phyloP scores from a whole-genome alignment of 2,113 vertebrate genomes.

The Elgaria multicarinata region DNA sequence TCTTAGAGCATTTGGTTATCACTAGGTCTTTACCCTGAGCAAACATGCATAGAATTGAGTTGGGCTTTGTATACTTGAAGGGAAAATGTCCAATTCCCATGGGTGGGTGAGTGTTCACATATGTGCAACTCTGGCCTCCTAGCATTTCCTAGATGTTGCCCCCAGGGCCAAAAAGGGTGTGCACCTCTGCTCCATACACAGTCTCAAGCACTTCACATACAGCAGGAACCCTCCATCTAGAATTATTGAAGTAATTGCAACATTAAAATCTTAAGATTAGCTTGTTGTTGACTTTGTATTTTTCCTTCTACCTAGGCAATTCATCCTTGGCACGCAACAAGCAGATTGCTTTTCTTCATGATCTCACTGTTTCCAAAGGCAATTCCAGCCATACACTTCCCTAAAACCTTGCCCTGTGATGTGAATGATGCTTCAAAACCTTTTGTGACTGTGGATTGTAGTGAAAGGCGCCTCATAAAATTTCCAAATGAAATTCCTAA shows the following conservation, averaged over 20 bases:
- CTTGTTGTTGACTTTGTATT: not conserved
- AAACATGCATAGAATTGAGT: no score
- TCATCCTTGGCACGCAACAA: constrained; percentile 43
- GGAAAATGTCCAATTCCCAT: no score
- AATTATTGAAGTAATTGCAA: not conserved
- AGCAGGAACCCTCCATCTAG: not conserved
- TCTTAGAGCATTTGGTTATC: no score
- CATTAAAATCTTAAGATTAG: not conserved
- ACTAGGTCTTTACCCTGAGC: no score
- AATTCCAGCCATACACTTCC: constrained; percentile 79
- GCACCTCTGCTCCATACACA: not conserved
- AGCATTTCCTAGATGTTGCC: no score
- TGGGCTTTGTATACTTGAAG: no score
- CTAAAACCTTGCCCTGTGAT: constrained; percentile 91
- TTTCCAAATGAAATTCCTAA: constrained; percentile 86
- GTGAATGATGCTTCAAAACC: constrained; percentile 67
- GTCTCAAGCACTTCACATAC: not conserved
- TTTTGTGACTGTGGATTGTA: constrained; percentile 88
- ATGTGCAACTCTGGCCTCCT: no score
- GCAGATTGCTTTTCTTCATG: constrained; percentile 50
- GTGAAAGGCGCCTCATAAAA: constrained; percentile 76
- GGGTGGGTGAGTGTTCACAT: no score
- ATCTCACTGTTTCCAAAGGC: constrained; percentile 60
- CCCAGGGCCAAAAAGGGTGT: no score
- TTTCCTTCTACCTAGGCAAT: constrained; percentile 66